phyloP scores from a whole-genome alignment of 2,113 vertebrate species.

The Micronisus gabar region DNA sequence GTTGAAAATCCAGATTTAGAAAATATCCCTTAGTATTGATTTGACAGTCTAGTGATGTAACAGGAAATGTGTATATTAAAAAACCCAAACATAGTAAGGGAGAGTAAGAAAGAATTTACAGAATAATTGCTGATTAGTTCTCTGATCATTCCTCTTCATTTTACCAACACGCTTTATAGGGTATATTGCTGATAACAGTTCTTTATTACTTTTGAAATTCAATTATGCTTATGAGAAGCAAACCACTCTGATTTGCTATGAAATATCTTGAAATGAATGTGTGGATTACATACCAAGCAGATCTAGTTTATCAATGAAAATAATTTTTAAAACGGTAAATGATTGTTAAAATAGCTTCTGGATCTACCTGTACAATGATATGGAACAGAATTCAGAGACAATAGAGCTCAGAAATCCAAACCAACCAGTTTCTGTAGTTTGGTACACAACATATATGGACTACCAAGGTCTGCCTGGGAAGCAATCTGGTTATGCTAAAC shows the following conservation, averaged over 20 bases:
- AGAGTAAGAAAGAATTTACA: background rate
- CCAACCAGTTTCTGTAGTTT: background rate
- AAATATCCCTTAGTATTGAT: background rate
- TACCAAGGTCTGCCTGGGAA: background rate
- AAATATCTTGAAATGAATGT: background rate
- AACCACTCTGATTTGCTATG: background rate
- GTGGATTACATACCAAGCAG: fast-evolving
- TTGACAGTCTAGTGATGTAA: background rate
- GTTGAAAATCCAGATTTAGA: background rate
- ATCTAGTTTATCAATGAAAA: background rate
- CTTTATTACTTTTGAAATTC: background rate
- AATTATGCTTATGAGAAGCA: background rate
- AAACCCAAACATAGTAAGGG: background rate
- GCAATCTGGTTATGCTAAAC: background rate
- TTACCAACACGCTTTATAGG: background rate
- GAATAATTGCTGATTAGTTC: background rate
- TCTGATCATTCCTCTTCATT: background rate
- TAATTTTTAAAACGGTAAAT: background rate
- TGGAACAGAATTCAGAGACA: background rate
- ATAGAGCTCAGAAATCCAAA: background rate
- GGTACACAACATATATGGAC: too few species aligned
- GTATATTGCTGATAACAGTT: background rate
- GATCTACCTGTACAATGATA: background rate
- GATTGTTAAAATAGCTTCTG: too few species aligned
- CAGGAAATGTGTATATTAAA: background rate